phyloP scores from a whole-genome alignment of 2,888 invertebrate genomes.

The Synergus japonicus region DNA sequence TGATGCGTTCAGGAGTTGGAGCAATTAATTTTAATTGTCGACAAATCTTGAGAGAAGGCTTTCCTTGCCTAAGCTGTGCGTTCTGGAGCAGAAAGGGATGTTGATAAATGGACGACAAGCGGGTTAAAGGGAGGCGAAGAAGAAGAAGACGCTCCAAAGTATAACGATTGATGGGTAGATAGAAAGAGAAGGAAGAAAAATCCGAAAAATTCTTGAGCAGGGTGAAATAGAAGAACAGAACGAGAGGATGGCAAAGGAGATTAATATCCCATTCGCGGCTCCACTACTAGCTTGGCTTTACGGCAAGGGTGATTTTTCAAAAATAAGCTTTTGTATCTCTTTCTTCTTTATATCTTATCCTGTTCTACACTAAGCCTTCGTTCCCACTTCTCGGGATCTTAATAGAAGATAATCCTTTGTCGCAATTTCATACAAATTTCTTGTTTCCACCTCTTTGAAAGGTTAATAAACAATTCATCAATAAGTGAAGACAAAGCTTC shows the following conservation, averaged over 20 bases:
- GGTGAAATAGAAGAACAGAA: background rate
- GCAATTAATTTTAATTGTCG: slow-evolving; percentile 70
- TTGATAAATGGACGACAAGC: slow-evolving; percentile 61
- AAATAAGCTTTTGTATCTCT: slow-evolving; percentile 33
- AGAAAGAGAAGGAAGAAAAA: slow-evolving; percentile 38
- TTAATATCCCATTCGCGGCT: slow-evolving; percentile 35
- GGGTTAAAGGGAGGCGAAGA: slow-evolving; percentile 42
- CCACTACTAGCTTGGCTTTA: slow-evolving; percentile 24
- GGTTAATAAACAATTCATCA: too few species aligned
- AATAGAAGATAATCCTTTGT: too few species aligned
- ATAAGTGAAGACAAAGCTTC: background rate
- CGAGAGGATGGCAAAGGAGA: slow-evolving; percentile 32
- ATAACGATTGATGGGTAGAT: slow-evolving; percentile 61
- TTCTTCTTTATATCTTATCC: slow-evolving; percentile 1
- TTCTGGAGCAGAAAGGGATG: slow-evolving; percentile 56
- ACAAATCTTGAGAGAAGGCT: slow-evolving; percentile 58
- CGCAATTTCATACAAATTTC: too few species aligned
- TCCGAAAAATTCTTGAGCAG: slow-evolving; percentile 35
- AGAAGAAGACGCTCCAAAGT: slow-evolving; percentile 46
- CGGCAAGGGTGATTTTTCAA: slow-evolving; percentile 32
- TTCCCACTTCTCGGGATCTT: background rate
- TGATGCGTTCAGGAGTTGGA: slow-evolving; percentile 41
- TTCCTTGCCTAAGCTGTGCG: slow-evolving; percentile 33
- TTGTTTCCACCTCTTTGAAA: too few species aligned
- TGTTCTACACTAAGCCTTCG: background rate